phyloP scores from a whole-genome alignment of 2,797 vertebrate species.

The Acomys russatus region DNA sequence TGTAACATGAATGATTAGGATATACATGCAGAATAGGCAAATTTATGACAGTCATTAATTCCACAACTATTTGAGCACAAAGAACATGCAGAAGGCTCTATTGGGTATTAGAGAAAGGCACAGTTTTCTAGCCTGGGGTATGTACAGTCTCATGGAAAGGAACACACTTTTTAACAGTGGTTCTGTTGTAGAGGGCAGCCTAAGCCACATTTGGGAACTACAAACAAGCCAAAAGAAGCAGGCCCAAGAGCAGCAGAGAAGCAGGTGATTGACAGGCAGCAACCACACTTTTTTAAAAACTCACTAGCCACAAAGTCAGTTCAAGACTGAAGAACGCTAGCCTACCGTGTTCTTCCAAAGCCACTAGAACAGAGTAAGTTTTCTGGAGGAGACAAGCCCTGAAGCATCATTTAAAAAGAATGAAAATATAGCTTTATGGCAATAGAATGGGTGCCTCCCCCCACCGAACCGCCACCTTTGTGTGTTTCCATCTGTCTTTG shows the following conservation, averaged over 20 bases:
- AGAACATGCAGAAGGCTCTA: not conserved
- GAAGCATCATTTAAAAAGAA: slow-evolving; percentile 53
- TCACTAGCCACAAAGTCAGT: slow-evolving; percentile 51
- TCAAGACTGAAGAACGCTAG: slow-evolving; percentile 1
- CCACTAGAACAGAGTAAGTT: not conserved
- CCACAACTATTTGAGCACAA: not conserved
- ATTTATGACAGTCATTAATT: not conserved
- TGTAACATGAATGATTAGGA: not conserved
- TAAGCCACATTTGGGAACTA: not conserved
- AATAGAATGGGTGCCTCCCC: not conserved
- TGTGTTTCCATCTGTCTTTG: not conserved
- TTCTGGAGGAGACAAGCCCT: slow-evolving; percentile 45
- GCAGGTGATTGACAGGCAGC: not conserved
- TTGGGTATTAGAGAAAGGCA: not conserved
- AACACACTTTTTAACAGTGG: not conserved
- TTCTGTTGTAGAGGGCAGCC: not conserved
- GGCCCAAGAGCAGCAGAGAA: not conserved
- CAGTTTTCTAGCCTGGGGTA: not conserved
- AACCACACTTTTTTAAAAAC: not conserved
- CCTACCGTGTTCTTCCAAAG: not conserved
- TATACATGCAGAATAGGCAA: not conserved
- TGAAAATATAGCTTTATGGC: not conserved
- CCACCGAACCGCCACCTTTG: no score
- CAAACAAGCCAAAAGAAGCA: not conserved
- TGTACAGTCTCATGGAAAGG: not conserved